Conservation (phyloP, 2,888 invertebrate genomes). For the Epistrophe eligans region DNA sequence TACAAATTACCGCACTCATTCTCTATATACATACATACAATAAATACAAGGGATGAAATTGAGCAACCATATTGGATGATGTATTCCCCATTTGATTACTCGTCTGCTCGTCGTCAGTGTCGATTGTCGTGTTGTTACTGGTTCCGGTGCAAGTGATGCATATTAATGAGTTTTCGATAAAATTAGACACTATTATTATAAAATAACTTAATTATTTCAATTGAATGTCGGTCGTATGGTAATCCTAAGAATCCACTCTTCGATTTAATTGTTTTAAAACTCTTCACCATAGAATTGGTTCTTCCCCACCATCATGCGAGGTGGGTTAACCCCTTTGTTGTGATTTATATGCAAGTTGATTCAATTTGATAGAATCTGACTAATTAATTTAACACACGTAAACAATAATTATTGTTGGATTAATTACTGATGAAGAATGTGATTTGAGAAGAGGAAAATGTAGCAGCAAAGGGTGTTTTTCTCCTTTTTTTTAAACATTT, state of each 20-base stretch:
- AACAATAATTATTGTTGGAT: constrained; percentile 30
- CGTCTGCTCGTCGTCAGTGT: constrained; percentile 34
- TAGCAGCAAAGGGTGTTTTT: too few species aligned
- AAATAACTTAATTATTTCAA: constrained; percentile 75
- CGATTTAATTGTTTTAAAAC: constrained; percentile 66
- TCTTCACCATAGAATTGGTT: not conserved
- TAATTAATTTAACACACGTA: constrained; percentile 16
- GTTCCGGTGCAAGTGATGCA: constrained; percentile 69
- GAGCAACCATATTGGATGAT: constrained; percentile 50
- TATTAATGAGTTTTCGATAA: constrained; percentile 72
- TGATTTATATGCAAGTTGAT: constrained; percentile 28
- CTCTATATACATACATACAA: not conserved
- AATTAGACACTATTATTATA: constrained; percentile 72
- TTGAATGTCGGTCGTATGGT: constrained; percentile 66
- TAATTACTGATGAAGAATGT: constrained; percentile 7
- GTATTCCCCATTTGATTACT: constrained; percentile 71
- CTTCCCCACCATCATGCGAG: not conserved
- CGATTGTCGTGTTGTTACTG: constrained; percentile 53
- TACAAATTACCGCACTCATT: constrained; percentile 63
- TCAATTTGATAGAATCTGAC: constrained; percentile 18
- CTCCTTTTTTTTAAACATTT: too few species aligned
- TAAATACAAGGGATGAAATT: constrained; percentile 69
- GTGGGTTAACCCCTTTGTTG: constrained; percentile 49
- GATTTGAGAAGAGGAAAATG: not conserved
- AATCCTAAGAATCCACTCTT: constrained; percentile 56